Base-by-base conservation (phyloP, 2,797 vertebrate genomes). In the Galagoides demidoff region DNA sequence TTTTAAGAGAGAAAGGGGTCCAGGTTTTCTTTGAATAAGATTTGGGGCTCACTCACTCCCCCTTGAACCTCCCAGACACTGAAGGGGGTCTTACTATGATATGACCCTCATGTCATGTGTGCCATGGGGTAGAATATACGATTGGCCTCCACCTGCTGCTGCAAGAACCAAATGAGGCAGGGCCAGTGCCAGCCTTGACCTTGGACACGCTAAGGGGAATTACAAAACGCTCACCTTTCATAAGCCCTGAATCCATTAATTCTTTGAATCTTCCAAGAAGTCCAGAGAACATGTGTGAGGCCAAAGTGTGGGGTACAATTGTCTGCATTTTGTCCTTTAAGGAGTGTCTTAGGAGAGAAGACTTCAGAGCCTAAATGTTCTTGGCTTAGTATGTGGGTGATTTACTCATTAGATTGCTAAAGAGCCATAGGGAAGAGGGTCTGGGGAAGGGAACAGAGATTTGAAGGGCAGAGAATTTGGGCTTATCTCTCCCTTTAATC, bases 191-290 rank as follows among this genome's bases (percentile, higher is more conserved):
- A 74, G 91, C 57, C 31, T 3, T 11, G 2, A 86, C 61, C 31
- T 82, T 11, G 37, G 19, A 29, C 5, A 9, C 25, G 8, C 1
- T 0, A 2, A 10, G 22, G 52, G 79, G 52, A 34, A 82, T 66
- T 87, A 68, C 43, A 39, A 55, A 92, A 76, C 0, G 34, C 93
- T 96, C 95, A 90, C 94, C 92, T 94, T 88, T 57, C 20, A 7
- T 66, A 92, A 96, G 59, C 86, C 91, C 89, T 87, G 81, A 87
- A 49, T 94, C 95, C 96, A 95, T 63, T 4, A 90, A 55, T 74
- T 87, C 90, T 95, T 85, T 96, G 89, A 96, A 13, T 94, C 89
- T 97, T 96, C 91, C 45, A 34, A 92, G 94, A 78, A 96, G 84
- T 83, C 95, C 94, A 92, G 9, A 95, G 86, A 94, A 25, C 57